These are phyloP conservation scores for Acheta domesticus DNA, from an alignment of 2,888 invertebrate species.

Conservation along the genomic window DNA sequence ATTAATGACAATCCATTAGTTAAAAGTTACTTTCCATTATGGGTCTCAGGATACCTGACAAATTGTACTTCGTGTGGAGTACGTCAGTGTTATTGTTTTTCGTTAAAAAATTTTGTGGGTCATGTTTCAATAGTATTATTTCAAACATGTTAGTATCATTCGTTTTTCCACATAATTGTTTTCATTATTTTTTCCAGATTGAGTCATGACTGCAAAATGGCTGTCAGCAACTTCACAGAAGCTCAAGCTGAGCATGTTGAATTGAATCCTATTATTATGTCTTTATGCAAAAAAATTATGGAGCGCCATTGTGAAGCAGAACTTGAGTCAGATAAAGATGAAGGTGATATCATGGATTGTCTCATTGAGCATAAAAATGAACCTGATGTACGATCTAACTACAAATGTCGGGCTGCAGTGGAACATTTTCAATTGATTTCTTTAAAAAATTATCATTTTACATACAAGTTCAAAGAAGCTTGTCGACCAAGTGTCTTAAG, in stretches of 20 bases:
- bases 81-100: too few relatives aligned
- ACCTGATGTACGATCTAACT: conserved; percentile 69
- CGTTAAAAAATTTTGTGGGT: too few relatives aligned
- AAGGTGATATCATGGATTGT: conserved; percentile 91
- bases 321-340: conserved; percentile 66
- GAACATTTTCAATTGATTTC: conserved; percentile 96
- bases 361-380: conserved; percentile 88
- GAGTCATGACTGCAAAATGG: conserved; percentile 63
- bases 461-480: conserved; percentile 90
- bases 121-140: too few relatives aligned
- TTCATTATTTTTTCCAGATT: conserved; percentile 47
- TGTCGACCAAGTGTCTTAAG: conserved; percentile 75
- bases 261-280: conserved; percentile 81
- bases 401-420: conserved; percentile 86
- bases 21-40: too few relatives aligned
- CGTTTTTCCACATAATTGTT: too few relatives aligned
- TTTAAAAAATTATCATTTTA: conserved; percentile 89
- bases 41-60: too few relatives aligned
- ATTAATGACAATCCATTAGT: too few relatives aligned
- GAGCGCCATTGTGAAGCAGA: conserved; percentile 70
- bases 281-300: conserved; percentile 77
- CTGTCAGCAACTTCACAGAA: conserved; percentile 81
- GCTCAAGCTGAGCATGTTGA: conserved; percentile 84
- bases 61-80: too few relatives aligned
- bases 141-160: too few relatives aligned